These are phyloP conservation scores for Drosophila fuyamai DNA, from an alignment of 1,140 invertebrate species.

Conservation along the genomic window DNA sequence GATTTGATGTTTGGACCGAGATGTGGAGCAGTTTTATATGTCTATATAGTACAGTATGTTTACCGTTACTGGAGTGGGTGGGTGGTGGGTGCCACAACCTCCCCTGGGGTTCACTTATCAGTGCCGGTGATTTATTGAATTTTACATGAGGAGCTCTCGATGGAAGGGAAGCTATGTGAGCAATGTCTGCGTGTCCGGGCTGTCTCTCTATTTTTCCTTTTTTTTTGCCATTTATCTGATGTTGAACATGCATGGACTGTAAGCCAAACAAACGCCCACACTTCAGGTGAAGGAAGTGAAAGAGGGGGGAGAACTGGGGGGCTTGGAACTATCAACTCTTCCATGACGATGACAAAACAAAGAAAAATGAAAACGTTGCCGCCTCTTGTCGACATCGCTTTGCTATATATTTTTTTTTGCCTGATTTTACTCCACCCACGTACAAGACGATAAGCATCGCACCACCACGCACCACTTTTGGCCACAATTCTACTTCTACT, in stretches of 20 bases:
- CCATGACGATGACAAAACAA: constrained; percentile 77
- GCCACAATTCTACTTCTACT: constrained; percentile 8
- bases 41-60: constrained; percentile 7
- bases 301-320: constrained; percentile 1
- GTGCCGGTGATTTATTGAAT: constrained; percentile 77
- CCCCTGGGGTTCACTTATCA: constrained; percentile 55
- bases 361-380: constrained; percentile 70
- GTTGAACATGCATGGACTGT: constrained; percentile 78
- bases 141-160: constrained; percentile 69
- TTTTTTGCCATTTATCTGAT: constrained; percentile 80
- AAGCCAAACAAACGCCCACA: constrained; percentile 77
- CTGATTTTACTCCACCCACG: constrained; percentile 34
- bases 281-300: constrained; percentile 34
- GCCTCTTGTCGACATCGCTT: constrained; percentile 75
- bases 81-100: constrained; percentile 6
- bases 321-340: constrained; percentile 66
- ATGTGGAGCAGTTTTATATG: constrained; percentile 9
- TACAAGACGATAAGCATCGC: constrained; percentile 47
- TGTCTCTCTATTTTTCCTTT: constrained; percentile 27
- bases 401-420: constrained; percentile 33
- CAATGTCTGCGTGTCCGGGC: constrained; percentile 64
- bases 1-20: constrained; percentile 49
- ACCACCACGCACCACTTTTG: constrained; percentile 51
- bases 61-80: constrained; percentile 60
- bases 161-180: constrained; percentile 59